Evolutionary conservation across 1,140 invertebrate species (phyloP), one percentile per base, ranked within the genome.

Genomic region (Drosophila oshimai): DNA sequence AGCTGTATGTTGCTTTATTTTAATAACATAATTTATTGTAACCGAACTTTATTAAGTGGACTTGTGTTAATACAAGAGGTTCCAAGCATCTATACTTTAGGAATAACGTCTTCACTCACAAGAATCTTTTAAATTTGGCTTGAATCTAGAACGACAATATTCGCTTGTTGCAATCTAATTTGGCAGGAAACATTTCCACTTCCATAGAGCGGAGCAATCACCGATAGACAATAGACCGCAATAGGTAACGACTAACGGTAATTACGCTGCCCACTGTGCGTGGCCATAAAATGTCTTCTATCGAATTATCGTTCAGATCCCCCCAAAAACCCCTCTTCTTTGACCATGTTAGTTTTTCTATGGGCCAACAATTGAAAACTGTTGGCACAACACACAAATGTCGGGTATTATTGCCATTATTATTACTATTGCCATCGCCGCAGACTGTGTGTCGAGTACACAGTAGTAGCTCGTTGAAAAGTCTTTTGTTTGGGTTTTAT

Each of bases 231-330:
- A 69, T 69, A 69, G 53, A 71, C 68, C 68, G 15, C 68, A 70
- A 47, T 54, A 26, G 39, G 46, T 54, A 55, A 58, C 36, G 44
- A 50, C 33, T 36, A 71, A 58, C 67, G 67, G 53, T 44, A 71
- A 71, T 71, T 71, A 71, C 31, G 39, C 44, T 71, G 67, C 68
- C 68, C 68, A 71, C 68, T 71, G 68, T 71, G 68, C 68, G 61
- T 71, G 68, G 68, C 67, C 68, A 65, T 65, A 60, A 71, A 71
- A 71, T 71, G 53, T 71, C 68, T 71, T 61, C 37, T 49, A 64
- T 65, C 58, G 60, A 64, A 24, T 64, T 65, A 65, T 65, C 61
- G 61, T 20, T 34, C 45, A 5, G 10, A 28, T 47, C 3, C 6
- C 18, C 20, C 31, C 13, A n/a, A n/a, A n/a, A n/a, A n/a, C 17